Evolutionary conservation across 2,888 invertebrate genomes (phyloP), one percentile per base, ranked within the genome.

Genomic region (Drosophila tanythrix): DNA sequence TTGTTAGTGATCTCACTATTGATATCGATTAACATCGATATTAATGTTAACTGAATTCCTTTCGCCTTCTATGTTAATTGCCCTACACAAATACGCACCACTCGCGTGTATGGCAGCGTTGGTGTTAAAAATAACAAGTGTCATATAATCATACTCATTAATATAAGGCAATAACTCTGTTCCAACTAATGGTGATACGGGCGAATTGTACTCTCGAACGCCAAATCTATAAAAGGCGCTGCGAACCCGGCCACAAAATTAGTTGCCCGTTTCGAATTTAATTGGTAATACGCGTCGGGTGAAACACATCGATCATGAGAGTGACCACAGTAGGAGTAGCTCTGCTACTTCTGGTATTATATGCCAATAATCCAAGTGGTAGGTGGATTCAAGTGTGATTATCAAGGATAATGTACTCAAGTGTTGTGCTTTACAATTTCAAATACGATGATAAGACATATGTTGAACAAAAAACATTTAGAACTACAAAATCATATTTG

Each of bases 211-310:
- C 51, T 63, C 61, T 62, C 67, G 71, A 52, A 43, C 60, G 60
- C 33, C 46, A 73, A 91, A 76, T 89, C 91, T 91, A 91, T 91
- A 91, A 89, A 91, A 91, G 88, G 46, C 68, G 77, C 50, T 65
- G 70, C 50, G 13, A 48, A 43, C 48, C 29, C 55, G 25, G 55
- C 63, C 62, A 66, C 66, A 70, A 81, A 90, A 79, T 81, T 84
- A 91, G 91, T 91, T 87, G 76, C 69, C 83, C 82, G 88, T 87
- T 79, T 74, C 67, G 58, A 67, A 79, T 78, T 78, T 81, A 81
- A 70, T 81, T 71, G 82, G 68, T 84, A 76, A 83, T 76, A 86
- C 91, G 88, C 76, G 80, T 77, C 76, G 81, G 76, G 76, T 69
- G 60, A 70, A 69, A 58, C 48, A 43, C 57, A 71, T 60, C 63